Conservation (phyloP, 2,888 invertebrate genomes). For the Sesamia inferens region DNA sequence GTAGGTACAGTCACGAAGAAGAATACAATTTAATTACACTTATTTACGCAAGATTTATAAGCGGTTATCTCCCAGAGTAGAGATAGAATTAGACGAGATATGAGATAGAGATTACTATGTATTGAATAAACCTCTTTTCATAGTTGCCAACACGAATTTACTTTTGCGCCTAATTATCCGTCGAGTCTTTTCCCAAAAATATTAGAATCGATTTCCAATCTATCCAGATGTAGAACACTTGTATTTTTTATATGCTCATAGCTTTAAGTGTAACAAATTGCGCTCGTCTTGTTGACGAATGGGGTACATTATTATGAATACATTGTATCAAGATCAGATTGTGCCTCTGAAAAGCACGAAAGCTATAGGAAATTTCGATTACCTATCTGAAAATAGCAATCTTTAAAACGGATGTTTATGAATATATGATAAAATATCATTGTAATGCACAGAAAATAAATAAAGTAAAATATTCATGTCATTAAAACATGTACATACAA, state of each 20-base stretch:
- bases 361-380: background rate
- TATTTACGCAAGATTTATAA: background rate
- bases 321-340: conserved; percentile 5
- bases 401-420: background rate
- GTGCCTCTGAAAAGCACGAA: background rate
- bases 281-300: conserved; percentile 13
- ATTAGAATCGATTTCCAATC: too few relatives aligned
- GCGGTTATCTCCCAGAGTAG: background rate
- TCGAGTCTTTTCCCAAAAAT: too few relatives aligned
- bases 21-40: background rate
- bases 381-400: background rate
- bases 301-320: conserved; percentile 22
- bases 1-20: background rate
- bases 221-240: too few relatives aligned
- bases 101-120: background rate
- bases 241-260: background rate
- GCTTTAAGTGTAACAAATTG: conserved; percentile 41
- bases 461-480: background rate
- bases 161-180: background rate
- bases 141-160: background rate
- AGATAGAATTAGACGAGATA: too few relatives aligned
- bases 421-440: background rate
- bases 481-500: background rate
- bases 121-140: background rate
- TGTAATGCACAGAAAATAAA: background rate